Evolutionary conservation across 2,888 invertebrate genomes (phyloP), one percentile per base, ranked within the genome.

Genomic region (Drosophila testacea): DNA sequence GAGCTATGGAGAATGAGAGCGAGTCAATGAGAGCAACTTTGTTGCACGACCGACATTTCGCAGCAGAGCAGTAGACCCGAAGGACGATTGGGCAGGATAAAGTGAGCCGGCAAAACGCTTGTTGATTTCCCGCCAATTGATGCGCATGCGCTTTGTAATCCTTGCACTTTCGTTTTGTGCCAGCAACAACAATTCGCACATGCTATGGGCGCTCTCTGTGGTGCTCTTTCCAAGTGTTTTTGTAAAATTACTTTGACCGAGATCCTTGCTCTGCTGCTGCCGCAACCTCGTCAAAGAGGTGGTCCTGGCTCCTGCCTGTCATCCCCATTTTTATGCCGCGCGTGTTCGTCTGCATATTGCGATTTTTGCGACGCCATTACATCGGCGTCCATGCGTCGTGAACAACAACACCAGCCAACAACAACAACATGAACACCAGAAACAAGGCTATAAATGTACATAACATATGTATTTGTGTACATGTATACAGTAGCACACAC

Each of bases 171-270:
- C 91, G 87, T 90, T 91, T 81, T 56, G 44, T 62, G 54, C 3
- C 30, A 55, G 30, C 57, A 51, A 64, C 22, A 34, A 48, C 57
- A 39, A 16, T 42, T 38, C 55, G 54, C 46, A 62, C 22, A 38
- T 36, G 27, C 16, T 10, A 16, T 32, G 32, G 38, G 11, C 30
- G 46, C 83, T 67, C 77, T 76, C 69, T 50, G 52, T 28, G 38
- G 22, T 46, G 56, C 88, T 77, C 84, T 54, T 60, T 62, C 32
- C 48, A 39, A 64, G 56, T 81, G 84, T 77, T 86, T 90, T 89
- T 92, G 92, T 92, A 92, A 92, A 90, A 90, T 92, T 92, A 92
- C 92, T 92, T 92, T 92, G 92, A 92, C 92, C 92, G 92, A 92
- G 89, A 92, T 89, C 62, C 64, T 36, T 60, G 54, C 48, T n/a